These are phyloP conservation scores for Illadopsis cleaveri DNA, from an alignment of 2,113 vertebrate genomes.

Conservation along the genomic window DNA sequence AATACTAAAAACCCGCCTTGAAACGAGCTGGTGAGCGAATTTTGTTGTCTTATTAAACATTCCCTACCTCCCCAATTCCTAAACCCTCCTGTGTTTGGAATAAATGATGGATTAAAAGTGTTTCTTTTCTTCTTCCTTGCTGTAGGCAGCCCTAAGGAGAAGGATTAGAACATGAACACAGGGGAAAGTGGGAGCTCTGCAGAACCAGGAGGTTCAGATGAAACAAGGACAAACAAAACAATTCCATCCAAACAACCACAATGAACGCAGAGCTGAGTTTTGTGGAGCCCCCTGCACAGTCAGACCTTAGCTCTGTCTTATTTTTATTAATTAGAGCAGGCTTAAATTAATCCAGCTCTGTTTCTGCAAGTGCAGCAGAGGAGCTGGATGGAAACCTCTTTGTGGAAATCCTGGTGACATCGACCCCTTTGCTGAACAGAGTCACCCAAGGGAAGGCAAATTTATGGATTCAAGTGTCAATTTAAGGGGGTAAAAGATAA, in stretches of 20 bases:
- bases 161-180: conserved; percentile 29
- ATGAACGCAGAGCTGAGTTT: conserved; percentile 42
- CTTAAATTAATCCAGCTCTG: conserved; percentile 39
- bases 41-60: conserved; percentile 73
- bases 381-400: neutral
- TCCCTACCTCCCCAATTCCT: neutral
- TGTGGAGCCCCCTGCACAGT: neutral
- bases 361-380: neutral
- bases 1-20: conserved; percentile 70
- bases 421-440: neutral
- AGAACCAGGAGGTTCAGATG: conserved; percentile 39
- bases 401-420: neutral
- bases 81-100: conserved; percentile 12
- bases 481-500: neutral
- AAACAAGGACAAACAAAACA: conserved; percentile 59
- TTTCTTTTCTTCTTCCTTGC: neutral
- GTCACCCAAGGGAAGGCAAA: rapidly evolving
- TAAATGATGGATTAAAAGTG: conserved; percentile 45
- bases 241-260: conserved; percentile 61
- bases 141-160: conserved; percentile 2
- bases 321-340: conserved; percentile 60
- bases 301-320: neutral
- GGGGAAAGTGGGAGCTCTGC: conserved; percentile 60
- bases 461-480: too few relatives aligned
- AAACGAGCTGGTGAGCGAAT: conserved; percentile 65